Evolutionary conservation across 2,888 invertebrate genomes (phyloP), one percentile per base, ranked within the genome.

Genomic region (Lasioglossum leucozonium): DNA sequence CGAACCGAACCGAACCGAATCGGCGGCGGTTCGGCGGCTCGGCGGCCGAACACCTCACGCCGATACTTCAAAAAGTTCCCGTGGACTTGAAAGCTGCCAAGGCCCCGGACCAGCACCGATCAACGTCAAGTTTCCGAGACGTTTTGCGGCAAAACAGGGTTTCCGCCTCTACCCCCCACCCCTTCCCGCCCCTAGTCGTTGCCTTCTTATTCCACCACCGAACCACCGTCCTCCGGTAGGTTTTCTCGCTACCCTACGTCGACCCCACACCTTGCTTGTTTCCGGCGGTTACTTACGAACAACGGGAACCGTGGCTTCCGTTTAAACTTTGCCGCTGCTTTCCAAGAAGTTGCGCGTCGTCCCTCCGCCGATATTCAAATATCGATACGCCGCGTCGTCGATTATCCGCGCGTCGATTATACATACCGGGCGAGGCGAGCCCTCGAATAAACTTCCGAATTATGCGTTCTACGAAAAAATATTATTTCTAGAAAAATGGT

Each of bases 61-160:
- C 58, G 69, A 79, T 82, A 67, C 78, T 79, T 83, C 76, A 78
- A 86, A 86, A 86, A 74, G 72, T 87, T 75, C 67, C 58, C 58
- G 4, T n/a, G 74, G 81, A 84, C 81, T 78, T 76, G 84, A 84
- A 78, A 58, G 75, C 87, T 87, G 87, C 81, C 87, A 84, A 71
- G 87, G 83, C 65, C 67, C 72, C 81, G 51, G 44, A 76, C 67
- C 62, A 40, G 76, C 74, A 79, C 85, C 85, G 82, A 88, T 87
- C 87, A 87, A 88, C 87, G 87, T 88, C 87, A 81, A 81, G 78
- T 62, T 75, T 72, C 78, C 81, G 55, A 65, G 67, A 76, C 72
- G 80, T 88, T 85, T 69, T 82, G 87, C 78, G 73, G 80, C 77
- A 77, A 82, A 78, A 79, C 75, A 85, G 75, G n/a, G n/a, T 72